Conservation (phyloP, 2,888 invertebrate genomes). For the Drosophila mimetica region DNA sequence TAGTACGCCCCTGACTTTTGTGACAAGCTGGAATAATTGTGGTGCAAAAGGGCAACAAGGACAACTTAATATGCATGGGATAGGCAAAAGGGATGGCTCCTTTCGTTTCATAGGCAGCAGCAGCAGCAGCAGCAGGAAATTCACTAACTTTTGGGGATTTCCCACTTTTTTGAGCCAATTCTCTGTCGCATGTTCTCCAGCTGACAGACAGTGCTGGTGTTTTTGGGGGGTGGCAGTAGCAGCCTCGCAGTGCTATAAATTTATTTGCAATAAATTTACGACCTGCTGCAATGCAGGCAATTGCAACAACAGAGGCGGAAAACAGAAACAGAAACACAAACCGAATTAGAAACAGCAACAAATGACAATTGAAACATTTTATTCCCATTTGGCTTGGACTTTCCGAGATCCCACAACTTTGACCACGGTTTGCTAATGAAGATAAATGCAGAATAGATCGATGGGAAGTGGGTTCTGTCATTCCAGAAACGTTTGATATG, state of each 20-base stretch:
- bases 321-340: slow-evolving; percentile 3
- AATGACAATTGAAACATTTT: slow-evolving; percentile 45
- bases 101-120: background rate
- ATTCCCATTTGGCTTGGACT: slow-evolving; percentile 34
- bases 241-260: slow-evolving; percentile 66
- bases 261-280: slow-evolving; percentile 76
- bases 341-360: slow-evolving; percentile 40
- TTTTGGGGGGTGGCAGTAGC: background rate
- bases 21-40: slow-evolving; percentile 75
- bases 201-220: slow-evolving; percentile 18
- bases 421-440: slow-evolving; percentile 24
- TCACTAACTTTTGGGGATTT: slow-evolving; percentile 47
- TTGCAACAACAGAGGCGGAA: slow-evolving; percentile 35
- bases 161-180: slow-evolving; percentile 56
- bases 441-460: slow-evolving; percentile 26
- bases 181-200: slow-evolving; percentile 33
- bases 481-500: background rate
- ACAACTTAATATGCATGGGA: slow-evolving; percentile 68
- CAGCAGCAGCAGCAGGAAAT: slow-evolving; percentile 10
- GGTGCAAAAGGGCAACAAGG: slow-evolving; percentile 59
- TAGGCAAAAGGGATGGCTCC: slow-evolving; percentile 21
- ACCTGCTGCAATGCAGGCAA: slow-evolving; percentile 70
- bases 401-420: slow-evolving; percentile 1
- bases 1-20: slow-evolving; percentile 27
- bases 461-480: background rate